These are phyloP conservation scores for Forbesichthys agassizii DNA, from an alignment of 2,113 vertebrate species.

Conservation along the genomic window DNA sequence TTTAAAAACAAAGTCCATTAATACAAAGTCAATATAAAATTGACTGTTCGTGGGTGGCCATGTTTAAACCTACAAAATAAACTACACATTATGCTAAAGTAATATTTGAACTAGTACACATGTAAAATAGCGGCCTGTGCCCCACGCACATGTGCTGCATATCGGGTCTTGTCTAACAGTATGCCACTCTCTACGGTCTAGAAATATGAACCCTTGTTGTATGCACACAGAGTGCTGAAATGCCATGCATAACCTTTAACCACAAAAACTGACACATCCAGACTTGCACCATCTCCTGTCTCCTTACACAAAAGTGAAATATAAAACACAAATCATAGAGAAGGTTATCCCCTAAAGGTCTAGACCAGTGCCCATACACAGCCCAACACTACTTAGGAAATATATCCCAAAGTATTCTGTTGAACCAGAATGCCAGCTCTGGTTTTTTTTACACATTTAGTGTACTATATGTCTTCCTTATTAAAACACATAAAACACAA, in stretches of 20 bases:
- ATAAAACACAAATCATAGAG: conserved; percentile 52
- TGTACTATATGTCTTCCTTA: conserved; percentile 32
- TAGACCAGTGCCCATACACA: conserved; percentile 40
- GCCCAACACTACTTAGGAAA: conserved; percentile 49
- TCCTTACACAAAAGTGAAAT: conserved; percentile 66
- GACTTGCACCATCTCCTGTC: conserved; percentile 35
- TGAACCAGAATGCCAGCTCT: conserved; percentile 44
- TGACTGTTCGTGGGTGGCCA: not conserved
- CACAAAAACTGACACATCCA: conserved; percentile 46
- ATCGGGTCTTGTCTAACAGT: not conserved
- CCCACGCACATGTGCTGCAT: conserved; percentile 32
- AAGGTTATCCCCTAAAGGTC: conserved; percentile 63
- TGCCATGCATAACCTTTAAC: conserved; percentile 53
- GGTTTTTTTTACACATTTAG: conserved; percentile 28
- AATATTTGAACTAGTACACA: not conserved
- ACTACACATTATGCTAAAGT: not conserved
- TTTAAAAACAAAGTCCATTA: not conserved
- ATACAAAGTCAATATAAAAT: not conserved
- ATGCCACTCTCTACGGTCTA: conserved; percentile 36
- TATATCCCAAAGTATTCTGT: conserved; percentile 42
- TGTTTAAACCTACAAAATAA: not conserved
- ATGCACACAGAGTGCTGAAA: conserved; percentile 60
- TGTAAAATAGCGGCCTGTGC: no score
- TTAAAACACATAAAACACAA: not conserved
- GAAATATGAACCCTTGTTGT: conserved; percentile 60